Percentiles rank a stretch among this genome's conserved stretches.
Conservation (phyloP, 1,140 invertebrate genomes). For the Oncopodura yosiiana region DNA sequence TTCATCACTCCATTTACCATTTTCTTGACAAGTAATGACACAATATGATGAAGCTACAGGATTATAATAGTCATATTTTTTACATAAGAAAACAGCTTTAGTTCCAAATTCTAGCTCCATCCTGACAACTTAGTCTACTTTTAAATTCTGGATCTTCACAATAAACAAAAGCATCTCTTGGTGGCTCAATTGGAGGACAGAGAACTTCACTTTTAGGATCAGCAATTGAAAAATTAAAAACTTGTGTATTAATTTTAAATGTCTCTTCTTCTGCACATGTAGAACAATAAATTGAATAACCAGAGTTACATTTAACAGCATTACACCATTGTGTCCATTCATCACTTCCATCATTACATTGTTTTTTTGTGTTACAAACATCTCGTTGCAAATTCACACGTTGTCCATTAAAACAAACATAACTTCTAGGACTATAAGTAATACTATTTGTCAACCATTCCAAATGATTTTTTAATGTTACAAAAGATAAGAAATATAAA, state of each 20-base stretch:
- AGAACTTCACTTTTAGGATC: background rate
- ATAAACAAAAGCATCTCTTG: background rate
- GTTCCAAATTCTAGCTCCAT: conserved; percentile 8
- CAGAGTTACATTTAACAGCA: conserved; percentile 5
- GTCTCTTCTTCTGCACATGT: conserved; percentile 1
- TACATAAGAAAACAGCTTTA: conserved; percentile 15
- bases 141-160: conserved; percentile 15
- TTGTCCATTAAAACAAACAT: conserved; percentile 13
- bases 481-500: conserved; percentile 15
- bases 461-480: conserved; percentile 8
- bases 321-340: conserved; percentile 8
- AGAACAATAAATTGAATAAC: conserved; percentile 10
- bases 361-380: conserved; percentile 10
- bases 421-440: conserved; percentile 4
- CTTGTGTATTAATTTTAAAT: conserved; percentile 8
- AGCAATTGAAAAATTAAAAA: conserved; percentile 6
- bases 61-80: conserved; percentile 6
- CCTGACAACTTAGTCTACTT: conserved; percentile 9
- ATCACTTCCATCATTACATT: conserved; percentile 16
- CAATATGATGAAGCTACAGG: conserved; percentile 12
- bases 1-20: conserved; percentile 14
- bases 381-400: background rate
- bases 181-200: conserved; percentile 12
- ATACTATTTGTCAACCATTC: conserved; percentile 9
- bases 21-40: conserved; percentile 5